Percentiles rank a stretch among this genome's conserved stretches.
Conservation (phyloP, 2,888 invertebrate genomes). For the Melanchra persicariae region DNA sequence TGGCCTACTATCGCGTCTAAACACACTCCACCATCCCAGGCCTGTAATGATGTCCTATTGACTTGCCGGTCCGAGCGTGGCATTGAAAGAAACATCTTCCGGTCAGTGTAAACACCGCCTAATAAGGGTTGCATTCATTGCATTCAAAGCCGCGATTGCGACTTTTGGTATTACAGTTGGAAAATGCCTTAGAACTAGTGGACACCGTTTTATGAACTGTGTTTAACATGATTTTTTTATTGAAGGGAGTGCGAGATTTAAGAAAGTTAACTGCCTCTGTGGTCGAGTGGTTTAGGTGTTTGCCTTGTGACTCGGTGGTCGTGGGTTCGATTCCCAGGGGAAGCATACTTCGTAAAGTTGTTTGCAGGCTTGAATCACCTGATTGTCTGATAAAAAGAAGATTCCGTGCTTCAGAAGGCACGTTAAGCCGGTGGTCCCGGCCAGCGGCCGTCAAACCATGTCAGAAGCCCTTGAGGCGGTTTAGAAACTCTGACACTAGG, state of each 20-base stretch:
- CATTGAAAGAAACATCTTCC: conserved; percentile 86
- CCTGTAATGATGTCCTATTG: conserved; percentile 86
- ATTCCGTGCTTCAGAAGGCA: too few relatives aligned
- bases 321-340: too few relatives aligned
- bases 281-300: too few relatives aligned
- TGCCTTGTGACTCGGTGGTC: too few relatives aligned
- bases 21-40: conserved; percentile 69
- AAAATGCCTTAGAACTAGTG: conserved; percentile 56
- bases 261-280: too few relatives aligned
- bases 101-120: conserved; percentile 87
- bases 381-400: too few relatives aligned
- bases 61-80: conserved; percentile 80
- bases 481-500: too few relatives aligned
- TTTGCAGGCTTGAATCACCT: too few relatives aligned
- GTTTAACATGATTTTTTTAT: conserved; percentile 34
- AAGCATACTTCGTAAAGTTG: too few relatives aligned
- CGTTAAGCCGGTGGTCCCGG: too few relatives aligned
- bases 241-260: conserved; percentile 1
- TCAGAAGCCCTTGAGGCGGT: too few relatives aligned
- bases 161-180: conserved; percentile 63
- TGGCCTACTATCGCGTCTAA: conserved; percentile 50
- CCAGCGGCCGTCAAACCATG: too few relatives aligned
- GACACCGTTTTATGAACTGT: conserved; percentile 44
- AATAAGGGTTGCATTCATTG: conserved; percentile 82
- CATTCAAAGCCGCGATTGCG: conserved; percentile 72